Evolutionary conservation across 2,113 vertebrate genomes (phyloP).

Genomic region (Chaenocephalus aceratus): DNA sequence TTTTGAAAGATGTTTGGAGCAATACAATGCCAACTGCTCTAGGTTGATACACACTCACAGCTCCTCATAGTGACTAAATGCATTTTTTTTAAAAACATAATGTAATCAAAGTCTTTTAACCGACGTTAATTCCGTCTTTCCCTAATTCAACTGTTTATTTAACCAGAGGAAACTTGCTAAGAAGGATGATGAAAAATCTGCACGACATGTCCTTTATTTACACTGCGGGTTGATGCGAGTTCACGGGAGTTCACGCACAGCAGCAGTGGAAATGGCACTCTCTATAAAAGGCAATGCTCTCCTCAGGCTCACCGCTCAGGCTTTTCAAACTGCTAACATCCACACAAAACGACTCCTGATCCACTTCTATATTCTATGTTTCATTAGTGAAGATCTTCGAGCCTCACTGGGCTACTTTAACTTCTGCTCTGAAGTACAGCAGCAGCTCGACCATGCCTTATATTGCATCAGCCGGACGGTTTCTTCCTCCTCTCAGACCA

Average conservation of each 20-base stretch:
- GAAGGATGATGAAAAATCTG: neutral
- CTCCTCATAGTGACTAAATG: neutral
- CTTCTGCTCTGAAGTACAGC: no score
- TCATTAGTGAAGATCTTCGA: neutral
- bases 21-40: neutral
- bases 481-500: neutral
- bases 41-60: neutral
- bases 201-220: neutral
- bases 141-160: neutral
- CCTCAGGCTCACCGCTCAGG: neutral
- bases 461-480: slow-evolving; percentile 67
- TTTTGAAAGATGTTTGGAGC: neutral
- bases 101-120: neutral
- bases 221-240: neutral
- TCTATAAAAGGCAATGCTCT: slow-evolving; percentile 59
- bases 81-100: neutral
- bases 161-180: neutral
- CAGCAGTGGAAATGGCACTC: neutral
- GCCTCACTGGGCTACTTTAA: neutral
- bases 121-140: neutral
- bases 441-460: neutral
- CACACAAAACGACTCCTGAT: neutral
- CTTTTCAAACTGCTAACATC: neutral
- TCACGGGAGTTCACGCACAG: neutral
- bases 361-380: neutral